Evolutionary conservation across 64 coral and sea anemone genomes (phyloP).

Genomic region (Actinia tenebrosa): DNA sequence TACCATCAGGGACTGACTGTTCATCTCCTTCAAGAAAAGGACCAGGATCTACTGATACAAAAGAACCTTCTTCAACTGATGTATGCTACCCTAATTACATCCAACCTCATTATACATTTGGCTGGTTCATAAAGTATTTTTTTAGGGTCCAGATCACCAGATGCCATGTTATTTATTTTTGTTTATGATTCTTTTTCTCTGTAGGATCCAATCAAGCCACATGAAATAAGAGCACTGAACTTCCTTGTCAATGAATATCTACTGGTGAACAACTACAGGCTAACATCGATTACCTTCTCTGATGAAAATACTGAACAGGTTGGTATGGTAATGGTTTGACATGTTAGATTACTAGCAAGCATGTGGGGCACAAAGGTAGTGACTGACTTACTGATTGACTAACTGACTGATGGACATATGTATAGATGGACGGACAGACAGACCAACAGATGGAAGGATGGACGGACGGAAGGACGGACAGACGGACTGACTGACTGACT

Average conservation of each 20-base stretch:
- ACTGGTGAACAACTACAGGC: slow-evolving; percentile 75
- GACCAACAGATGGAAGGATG: too few relatives aligned
- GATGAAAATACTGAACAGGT: slow-evolving; percentile 99
- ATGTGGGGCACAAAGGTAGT: too few relatives aligned
- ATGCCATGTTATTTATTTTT: neutral
- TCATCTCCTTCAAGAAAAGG: slow-evolving; percentile 27
- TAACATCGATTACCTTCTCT: slow-evolving; percentile 96
- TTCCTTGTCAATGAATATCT: slow-evolving; percentile 96
- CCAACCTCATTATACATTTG: too few relatives aligned
- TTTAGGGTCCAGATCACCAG: too few relatives aligned
- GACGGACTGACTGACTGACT: too few relatives aligned
- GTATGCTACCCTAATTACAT: neutral
- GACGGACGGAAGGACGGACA: too few relatives aligned
- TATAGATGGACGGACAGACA: too few relatives aligned
- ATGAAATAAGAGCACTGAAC: slow-evolving; percentile 90
- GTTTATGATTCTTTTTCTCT: neutral
- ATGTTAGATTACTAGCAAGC: too few relatives aligned
- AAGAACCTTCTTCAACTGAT: slow-evolving; percentile 10
- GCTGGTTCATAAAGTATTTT: too few relatives aligned
- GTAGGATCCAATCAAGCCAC: slow-evolving; percentile 86
- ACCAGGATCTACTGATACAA: slow-evolving; percentile 10
- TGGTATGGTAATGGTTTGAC: neutral
- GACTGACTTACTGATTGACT: too few relatives aligned
- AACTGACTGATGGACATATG: too few relatives aligned
- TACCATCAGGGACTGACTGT: neutral